Base-by-base conservation (phyloP, 2,888 invertebrate species). In the Pseudanteris insignis region DNA sequence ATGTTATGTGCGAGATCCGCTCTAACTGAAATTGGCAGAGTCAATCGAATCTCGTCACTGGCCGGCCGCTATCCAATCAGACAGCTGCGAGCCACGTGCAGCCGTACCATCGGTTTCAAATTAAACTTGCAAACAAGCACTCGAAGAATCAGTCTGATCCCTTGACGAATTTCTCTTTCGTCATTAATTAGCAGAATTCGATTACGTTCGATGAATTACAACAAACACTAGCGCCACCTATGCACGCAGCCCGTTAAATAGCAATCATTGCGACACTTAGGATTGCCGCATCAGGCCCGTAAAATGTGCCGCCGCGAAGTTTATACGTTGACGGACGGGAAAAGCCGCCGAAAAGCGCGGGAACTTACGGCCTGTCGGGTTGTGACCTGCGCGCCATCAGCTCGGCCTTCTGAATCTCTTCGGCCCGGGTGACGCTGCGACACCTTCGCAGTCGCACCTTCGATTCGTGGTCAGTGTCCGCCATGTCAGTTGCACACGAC, bases 351-450 rank as follows among this genome's bases (percentile, higher is more conserved):
- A 18, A 18, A 18, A 18, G 18, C 59, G 30, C 10, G 30, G 12
- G 11, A 30, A 85, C 90, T 88, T 83, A 94, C 94, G 94, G 92
- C 82, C 88, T 90, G 82, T 94, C 94, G 9, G 90, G 88, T 73
- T 94, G 93, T 12, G 86, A 85, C 78, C 85, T 88, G 64, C 94
- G 84, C 36, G 88, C 88, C 81, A 88, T 89, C 70, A 87, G 86
- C 81, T 93, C 93, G 67, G 89, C 88, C 70, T 88, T 89, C 64
- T 88, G 86, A 63, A 94, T 92, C 81, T 94, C 91, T 80, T 94
- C 94, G 15, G 94, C 94, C 63, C 90, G 86, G 3, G 93, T 91
- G 24, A 91, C 92, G 82, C 94, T 94, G 76, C 91, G 91, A 2
- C 92, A 88, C 71, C 93, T 84, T 71, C 91, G 84, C 68, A 86